Base-by-base conservation (phyloP, 2,888 invertebrate species). In the Agriopis marginaria region DNA sequence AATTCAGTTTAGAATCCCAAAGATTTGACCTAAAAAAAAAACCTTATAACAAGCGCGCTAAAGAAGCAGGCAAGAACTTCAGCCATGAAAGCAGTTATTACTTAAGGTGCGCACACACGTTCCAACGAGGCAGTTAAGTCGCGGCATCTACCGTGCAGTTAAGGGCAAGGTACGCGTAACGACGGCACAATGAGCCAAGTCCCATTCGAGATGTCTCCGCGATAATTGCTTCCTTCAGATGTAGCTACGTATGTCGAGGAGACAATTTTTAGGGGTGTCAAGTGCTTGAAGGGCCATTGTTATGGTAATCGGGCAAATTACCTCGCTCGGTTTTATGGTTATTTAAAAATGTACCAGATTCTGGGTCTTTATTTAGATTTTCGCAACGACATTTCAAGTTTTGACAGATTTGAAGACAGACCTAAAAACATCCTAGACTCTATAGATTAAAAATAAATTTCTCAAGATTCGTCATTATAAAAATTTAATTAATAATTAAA, bases 151-250 rank as follows among this genome's bases (percentile, higher is more conserved):
- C 11, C 12, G 23, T 51, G 7, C 58, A 23, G 11, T 61, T 69
- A 62, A 66, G 65, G 65, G 62, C 58, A 60, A 66, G 56, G 64
- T 68, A 68, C 63, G 47, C 65, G 53, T 63, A 66, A 61, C 42
- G 58, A 62, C 50, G 66, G 66, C 55, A 42, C 56, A 71, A 71
- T 71, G 75, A 63, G 71, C 74, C 68, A 68, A 73, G 62, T 73
- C 70, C 69, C 72, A 68, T 79, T 74, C 75, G 66, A 73, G 73
- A 74, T 73, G 73, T 73, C 70, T 66, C 81, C 73, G 73, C 80
- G 82, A 80, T 87, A 86, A 88, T 86, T 88, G 85, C 87, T 87
- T 87, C 84, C 86, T 85, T 85, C 83, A 82, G 80, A 76, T 77
- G 68, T 70, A 65, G 76, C 77, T 77, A 71, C 77, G 76, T 74